Evolutionary conservation across 2,113 vertebrate species (phyloP).

Genomic region (Leiothrix lutea): DNA sequence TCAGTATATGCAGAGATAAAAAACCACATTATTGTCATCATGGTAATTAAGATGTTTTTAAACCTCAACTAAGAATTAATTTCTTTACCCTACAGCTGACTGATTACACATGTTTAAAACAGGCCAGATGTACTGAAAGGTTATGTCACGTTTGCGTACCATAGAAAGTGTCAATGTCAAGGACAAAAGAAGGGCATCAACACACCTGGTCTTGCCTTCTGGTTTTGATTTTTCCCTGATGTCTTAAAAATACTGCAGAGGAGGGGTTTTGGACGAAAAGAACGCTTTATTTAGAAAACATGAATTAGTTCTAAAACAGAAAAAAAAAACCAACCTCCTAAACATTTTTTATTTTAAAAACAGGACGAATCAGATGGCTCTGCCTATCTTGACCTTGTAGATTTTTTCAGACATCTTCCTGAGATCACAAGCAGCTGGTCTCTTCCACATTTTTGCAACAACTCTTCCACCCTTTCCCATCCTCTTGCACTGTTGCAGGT

Average conservation of each 20-base stretch:
- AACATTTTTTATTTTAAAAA: neutral
- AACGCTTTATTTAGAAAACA: neutral
- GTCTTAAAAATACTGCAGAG: neutral
- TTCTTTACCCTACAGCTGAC: neutral
- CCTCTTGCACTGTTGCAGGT: neutral
- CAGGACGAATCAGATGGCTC: neutral
- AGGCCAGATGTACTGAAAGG: neutral
- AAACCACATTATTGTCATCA: neutral
- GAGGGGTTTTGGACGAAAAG: neutral
- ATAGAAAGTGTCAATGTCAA: neutral
- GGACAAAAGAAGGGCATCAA: neutral
- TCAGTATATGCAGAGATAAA: neutral
- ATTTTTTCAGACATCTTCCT: neutral
- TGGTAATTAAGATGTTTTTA: neutral
- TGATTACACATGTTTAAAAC: neutral
- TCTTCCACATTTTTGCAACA: neutral
- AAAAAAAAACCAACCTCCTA: neutral
- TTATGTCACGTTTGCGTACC: neutral
- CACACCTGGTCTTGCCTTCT: neutral
- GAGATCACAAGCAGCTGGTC: neutral
- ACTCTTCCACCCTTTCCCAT: neutral
- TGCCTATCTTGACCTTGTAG: neutral
- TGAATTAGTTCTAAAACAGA: neutral
- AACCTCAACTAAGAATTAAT: neutral
- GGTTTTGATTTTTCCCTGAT: neutral